Evolutionary conservation across 2,888 invertebrate genomes (phyloP).

Genomic region (Macaria liturata): DNA sequence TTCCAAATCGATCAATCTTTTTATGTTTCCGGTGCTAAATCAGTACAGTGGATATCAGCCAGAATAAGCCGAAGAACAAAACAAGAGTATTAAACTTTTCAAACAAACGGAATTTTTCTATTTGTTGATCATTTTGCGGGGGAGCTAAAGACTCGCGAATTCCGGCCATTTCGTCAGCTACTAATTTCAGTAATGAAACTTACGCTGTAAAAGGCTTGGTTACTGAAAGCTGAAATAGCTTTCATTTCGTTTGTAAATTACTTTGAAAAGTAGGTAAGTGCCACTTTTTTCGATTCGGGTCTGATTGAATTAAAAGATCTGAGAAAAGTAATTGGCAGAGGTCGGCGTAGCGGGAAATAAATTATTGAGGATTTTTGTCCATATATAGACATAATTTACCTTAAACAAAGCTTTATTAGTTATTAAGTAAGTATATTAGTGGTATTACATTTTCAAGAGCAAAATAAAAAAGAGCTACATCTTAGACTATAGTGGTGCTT

Average conservation of each 20-base stretch:
- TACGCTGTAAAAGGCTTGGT: not conserved
- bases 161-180: constrained; percentile 11
- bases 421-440: too few species aligned
- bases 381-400: too few species aligned
- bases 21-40: constrained; percentile 5
- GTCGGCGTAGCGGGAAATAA: too few species aligned
- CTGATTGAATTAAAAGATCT: too few species aligned
- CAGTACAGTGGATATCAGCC: not conserved
- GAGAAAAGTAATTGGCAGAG: too few species aligned
- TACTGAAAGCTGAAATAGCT: not conserved
- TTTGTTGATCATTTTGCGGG: constrained; percentile 7
- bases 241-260: not conserved
- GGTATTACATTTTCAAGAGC: too few species aligned
- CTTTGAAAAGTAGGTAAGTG: too few species aligned
- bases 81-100: constrained; percentile 15
- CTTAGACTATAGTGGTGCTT: too few species aligned
- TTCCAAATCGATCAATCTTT: not conserved
- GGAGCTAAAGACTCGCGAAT: constrained; percentile 8
- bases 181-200: constrained; percentile 2
- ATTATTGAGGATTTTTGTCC: too few species aligned
- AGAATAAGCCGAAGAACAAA: constrained; percentile 6
- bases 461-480: too few species aligned
- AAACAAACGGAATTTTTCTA: constrained; percentile 21
- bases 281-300: too few species aligned
- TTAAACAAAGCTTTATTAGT: too few species aligned